Conservation (phyloP, 2,888 invertebrate genomes). For the Steinernema scapterisci region DNA sequence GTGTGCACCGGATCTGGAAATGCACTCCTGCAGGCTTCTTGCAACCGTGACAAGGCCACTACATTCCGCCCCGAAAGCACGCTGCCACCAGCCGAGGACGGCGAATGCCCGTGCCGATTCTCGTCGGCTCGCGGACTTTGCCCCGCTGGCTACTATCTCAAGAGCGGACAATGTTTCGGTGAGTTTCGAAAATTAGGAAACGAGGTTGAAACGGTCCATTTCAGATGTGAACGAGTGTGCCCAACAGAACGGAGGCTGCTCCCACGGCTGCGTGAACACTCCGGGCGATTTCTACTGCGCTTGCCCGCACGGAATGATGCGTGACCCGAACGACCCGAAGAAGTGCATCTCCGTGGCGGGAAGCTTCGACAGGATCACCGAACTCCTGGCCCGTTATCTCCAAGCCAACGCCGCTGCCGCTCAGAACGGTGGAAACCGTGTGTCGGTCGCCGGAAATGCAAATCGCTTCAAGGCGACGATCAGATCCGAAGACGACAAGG, state of each 20-base stretch:
- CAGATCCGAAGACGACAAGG: constrained; percentile 53
- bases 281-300: constrained; percentile 66
- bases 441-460: constrained; percentile 18
- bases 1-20: constrained; percentile 54
- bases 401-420: constrained; percentile 53
- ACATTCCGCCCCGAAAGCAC: constrained; percentile 52
- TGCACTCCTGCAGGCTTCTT: constrained; percentile 53
- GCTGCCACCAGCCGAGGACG: constrained; percentile 56
- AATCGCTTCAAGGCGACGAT: constrained; percentile 51
- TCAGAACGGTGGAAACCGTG: neutral
- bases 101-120: constrained; percentile 53
- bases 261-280: constrained; percentile 66
- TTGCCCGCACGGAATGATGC: constrained; percentile 63
- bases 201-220: neutral
- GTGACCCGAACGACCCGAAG: constrained; percentile 60
- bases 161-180: constrained; percentile 51
- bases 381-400: constrained; percentile 56
- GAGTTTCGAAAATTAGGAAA: neutral
- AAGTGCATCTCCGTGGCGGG: constrained; percentile 46
- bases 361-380: constrained; percentile 59
- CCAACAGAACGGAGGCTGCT: constrained; percentile 60
- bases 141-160: constrained; percentile 37
- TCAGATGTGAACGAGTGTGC: constrained; percentile 65
- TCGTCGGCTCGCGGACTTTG: constrained; percentile 32
- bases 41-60: constrained; percentile 44